phyloP scores from a whole-genome alignment of 2,888 invertebrate genomes.

The Oithona nana region DNA sequence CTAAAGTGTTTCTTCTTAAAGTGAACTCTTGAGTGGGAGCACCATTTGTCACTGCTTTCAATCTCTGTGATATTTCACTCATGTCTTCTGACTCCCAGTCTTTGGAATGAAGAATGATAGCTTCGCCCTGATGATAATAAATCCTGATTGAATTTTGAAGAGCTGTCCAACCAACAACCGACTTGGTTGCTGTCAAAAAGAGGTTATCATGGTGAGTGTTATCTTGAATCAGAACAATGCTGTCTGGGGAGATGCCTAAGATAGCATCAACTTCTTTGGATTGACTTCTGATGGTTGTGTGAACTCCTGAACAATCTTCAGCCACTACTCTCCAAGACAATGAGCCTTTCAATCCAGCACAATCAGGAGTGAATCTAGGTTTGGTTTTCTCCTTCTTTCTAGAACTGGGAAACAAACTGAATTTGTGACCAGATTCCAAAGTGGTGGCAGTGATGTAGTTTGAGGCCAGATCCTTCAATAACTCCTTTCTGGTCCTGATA shows the following conservation, averaged over 20 bases:
- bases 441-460: conserved; percentile 61
- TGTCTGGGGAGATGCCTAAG: conserved; percentile 68
- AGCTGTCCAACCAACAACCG: conserved; percentile 49
- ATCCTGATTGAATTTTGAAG: conserved; percentile 29
- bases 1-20: conserved; percentile 55
- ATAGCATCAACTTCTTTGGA: conserved; percentile 46
- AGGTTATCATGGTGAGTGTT: conserved; percentile 11
- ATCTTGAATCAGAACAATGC: conserved; percentile 67
- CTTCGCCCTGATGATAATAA: conserved; percentile 45
- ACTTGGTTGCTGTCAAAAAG: conserved; percentile 13
- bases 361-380: conserved; percentile 51
- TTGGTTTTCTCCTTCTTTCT: conserved; percentile 57
- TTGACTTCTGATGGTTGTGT: conserved; percentile 19
- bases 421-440: conserved; percentile 65
- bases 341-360: conserved; percentile 47
- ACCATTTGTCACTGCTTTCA: conserved; percentile 51
- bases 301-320: conserved; percentile 34
- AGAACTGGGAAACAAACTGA: conserved; percentile 41
- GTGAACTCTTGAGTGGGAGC: conserved; percentile 40
- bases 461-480: conserved; percentile 72
- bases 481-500: conserved; percentile 80
- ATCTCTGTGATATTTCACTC: conserved; percentile 55
- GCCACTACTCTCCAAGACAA: conserved; percentile 62
- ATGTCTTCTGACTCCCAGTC: conserved; percentile 32
- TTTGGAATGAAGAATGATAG: conserved; percentile 56